Percentiles rank a stretch among this genome's conserved stretches.
Evolutionary conservation across 92 coral and sea anemone genomes (phyloP).

Genomic region (Palythoa heliodiscus): DNA sequence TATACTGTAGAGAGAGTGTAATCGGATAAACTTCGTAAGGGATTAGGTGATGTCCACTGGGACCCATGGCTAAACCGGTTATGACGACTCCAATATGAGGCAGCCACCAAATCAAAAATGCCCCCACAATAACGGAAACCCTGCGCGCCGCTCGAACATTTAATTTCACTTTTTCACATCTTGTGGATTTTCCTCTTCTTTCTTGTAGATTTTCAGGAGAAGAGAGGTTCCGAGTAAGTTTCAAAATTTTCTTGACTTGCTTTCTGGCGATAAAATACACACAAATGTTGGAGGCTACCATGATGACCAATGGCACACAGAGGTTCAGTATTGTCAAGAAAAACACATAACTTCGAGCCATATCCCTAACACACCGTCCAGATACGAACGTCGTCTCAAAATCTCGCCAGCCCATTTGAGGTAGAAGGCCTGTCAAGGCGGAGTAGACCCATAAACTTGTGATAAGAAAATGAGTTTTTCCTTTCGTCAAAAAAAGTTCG

Average conservation of each 20-base stretch:
- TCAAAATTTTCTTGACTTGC: slow-evolving; percentile 68
- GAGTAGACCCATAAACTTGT: slow-evolving; percentile 67
- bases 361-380: slow-evolving; percentile 46
- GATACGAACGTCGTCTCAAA: slow-evolving; percentile 23
- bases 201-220: slow-evolving; percentile 30
- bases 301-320: slow-evolving; percentile 72
- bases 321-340: slow-evolving; percentile 64
- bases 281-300: slow-evolving; percentile 57
- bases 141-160: slow-evolving; percentile 83
- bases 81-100: slow-evolving; percentile 75
- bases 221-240: slow-evolving; percentile 11
- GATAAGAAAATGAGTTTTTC: slow-evolving; percentile 49
- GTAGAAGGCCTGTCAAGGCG: slow-evolving; percentile 62
- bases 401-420: slow-evolving; percentile 76
- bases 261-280: slow-evolving; percentile 75
- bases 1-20: slow-evolving; percentile 74
- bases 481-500: slow-evolving; percentile 62
- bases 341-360: slow-evolving; percentile 51
- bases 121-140: slow-evolving; percentile 76
- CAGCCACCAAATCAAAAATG: slow-evolving; percentile 75
- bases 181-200: slow-evolving; percentile 1
- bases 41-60: slow-evolving; percentile 8
- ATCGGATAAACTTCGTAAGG: slow-evolving; percentile 64
- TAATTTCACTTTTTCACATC: slow-evolving; percentile 54
- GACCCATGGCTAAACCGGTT: slow-evolving; percentile 55